A percentile compares a stretch with the other conserved stretches of the same genome.
phyloP scores from a whole-genome alignment of 1,140 invertebrate species.

The Maconellicoccus hirsutus region DNA sequence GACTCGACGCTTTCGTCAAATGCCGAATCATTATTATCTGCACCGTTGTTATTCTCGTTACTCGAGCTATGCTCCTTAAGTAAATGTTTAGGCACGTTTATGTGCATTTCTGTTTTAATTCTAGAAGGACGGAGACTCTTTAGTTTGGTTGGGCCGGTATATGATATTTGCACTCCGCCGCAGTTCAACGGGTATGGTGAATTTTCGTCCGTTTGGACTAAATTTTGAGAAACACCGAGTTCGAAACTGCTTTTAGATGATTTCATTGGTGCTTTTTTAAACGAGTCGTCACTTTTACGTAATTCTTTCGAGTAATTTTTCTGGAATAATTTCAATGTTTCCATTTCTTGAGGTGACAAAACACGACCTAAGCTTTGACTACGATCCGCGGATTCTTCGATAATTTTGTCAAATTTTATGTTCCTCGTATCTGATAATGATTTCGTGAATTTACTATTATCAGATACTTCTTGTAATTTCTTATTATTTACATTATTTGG shows the following conservation, averaged over 20 bases:
- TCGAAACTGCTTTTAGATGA: conserved; percentile 13
- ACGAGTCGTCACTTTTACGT: neutral
- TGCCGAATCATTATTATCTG: conserved; percentile 12
- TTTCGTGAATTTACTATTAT: neutral
- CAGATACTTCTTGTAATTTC: neutral
- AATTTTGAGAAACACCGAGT: neutral
- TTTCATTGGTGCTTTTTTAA: neutral
- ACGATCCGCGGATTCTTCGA: conserved; percentile 5
- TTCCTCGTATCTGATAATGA: neutral
- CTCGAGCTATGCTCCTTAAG: neutral
- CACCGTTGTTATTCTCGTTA: neutral
- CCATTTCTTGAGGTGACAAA: neutral
- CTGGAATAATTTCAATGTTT: conserved; percentile 1
- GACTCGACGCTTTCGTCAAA: conserved; percentile 15
- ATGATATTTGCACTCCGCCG: conserved; percentile 50
- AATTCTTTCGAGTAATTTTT: conserved; percentile 14
- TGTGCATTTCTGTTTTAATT: conserved; percentile 11
- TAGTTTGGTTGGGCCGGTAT: conserved; percentile 51
- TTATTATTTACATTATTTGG: conserved; percentile 38
- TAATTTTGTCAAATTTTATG: conserved; percentile 15
- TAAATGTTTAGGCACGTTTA: conserved; percentile 16
- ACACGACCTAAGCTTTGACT: conserved; percentile 4
- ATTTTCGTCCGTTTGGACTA: neutral
- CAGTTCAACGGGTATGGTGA: conserved; percentile 41
- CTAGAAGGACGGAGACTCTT: conserved; percentile 40